Base-by-base conservation (phyloP, 1,140 invertebrate species). In the Drosophila sp. region DNA sequence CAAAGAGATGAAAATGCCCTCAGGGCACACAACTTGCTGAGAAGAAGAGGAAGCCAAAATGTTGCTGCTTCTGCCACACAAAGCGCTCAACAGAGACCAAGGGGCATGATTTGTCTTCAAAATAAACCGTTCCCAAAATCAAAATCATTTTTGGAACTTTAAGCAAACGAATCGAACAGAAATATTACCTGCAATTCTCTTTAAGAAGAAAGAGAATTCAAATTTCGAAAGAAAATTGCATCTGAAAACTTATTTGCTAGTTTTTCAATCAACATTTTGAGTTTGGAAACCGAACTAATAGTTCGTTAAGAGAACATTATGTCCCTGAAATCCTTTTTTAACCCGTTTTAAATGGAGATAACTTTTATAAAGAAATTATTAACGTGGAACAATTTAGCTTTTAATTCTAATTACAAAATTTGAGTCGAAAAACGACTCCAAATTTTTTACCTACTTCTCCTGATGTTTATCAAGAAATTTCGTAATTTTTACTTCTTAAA, bases 81-180 rank as follows among this genome's bases (percentile, higher is more conserved):
- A 85, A 85, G 78, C 64, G 81, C 35, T 58, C 7, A 60, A 69
- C 57, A 29, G 70, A 65, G 17, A 80, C 82, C 79, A 70, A 68
- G 79, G 83, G 82, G 79, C 79, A 86, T 86, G 82, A 86, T 86
- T 86, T 86, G 83, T 86, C 82, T 86, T 82, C 72, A 79, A 86
- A 81, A 76, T 67, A 85, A 66, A 47, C 25, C 50, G 17, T 10
- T 17, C 30, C 11, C 17, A 10, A 50, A 50, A 47, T 47, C 44
- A 47, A 50, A 50, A 10, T 10, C 25, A 10, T 25, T 50, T 50
- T 50, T 8, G 17, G 41, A 5, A 7, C 2, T 27, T 44, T 44
- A 27, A 3, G 23, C 23, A 2, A 27, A 27, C 1, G 23, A 50
- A 50, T 50, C 44, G 44, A 50, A 23, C 23, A 10, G 4, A 27